These are phyloP conservation scores for Trachelus stipa DNA, from an alignment of 2,888 invertebrate genomes.

Conservation along the genomic window DNA sequence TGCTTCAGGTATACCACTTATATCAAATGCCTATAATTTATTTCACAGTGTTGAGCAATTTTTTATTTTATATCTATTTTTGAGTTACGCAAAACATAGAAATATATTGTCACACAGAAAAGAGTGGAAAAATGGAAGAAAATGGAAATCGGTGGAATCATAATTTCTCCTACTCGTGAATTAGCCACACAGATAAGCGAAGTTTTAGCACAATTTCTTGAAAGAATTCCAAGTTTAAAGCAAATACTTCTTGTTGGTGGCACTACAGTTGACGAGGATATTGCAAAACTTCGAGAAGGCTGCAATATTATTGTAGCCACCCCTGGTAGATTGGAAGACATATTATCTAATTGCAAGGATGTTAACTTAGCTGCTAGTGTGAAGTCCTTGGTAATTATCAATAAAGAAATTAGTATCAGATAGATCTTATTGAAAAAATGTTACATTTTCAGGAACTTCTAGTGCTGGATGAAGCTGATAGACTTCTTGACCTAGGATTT, in stretches of 20 bases:
- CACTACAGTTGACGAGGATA: conserved; percentile 80
- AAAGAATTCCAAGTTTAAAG: conserved; percentile 66
- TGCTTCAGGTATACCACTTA: conserved; percentile 70
- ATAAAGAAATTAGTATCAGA: not conserved
- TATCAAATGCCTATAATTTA: conserved; percentile 3
- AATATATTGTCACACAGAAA: conserved; percentile 68
- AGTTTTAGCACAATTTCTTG: conserved; percentile 70
- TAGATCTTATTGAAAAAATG: not conserved
- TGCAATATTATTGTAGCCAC: conserved; percentile 93
- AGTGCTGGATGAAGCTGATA: conserved; percentile 96
- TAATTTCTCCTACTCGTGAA: conserved; percentile 96
- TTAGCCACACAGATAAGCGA: conserved; percentile 89
- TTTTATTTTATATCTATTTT: conserved; percentile 4
- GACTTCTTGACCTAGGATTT: conserved; percentile 93
- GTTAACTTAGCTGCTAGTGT: conserved; percentile 78
- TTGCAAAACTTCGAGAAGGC: conserved; percentile 76
- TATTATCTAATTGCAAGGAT: conserved; percentile 78
- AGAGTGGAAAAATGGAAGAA: conserved; percentile 75
- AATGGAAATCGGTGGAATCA: conserved; percentile 86
- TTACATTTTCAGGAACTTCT: conserved; percentile 81
- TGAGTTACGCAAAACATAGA: conserved; percentile 4
- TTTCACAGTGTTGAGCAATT: conserved; percentile 5
- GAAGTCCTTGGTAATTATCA: conserved; percentile 78
- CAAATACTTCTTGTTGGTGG: conserved; percentile 85
- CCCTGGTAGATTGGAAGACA: conserved; percentile 92